Percentiles rank a stretch among this genome's conserved stretches.
Conservation (phyloP, 2,797 vertebrate species). For the Acrossocheilus fasciatus region DNA sequence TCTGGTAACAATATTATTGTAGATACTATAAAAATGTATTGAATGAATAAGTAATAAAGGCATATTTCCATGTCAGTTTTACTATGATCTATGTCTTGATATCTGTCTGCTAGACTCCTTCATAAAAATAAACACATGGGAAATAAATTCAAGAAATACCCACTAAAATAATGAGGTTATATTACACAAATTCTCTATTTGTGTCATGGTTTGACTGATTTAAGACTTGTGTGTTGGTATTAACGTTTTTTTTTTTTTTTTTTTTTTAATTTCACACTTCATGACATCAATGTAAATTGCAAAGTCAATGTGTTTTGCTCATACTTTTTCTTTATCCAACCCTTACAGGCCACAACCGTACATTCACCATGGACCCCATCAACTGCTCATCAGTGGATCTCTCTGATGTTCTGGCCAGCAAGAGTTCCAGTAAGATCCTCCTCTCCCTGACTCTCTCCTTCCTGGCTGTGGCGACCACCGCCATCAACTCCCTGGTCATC, state of each 20-base stretch:
- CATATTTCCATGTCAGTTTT: not conserved
- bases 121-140: not conserved
- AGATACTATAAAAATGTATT: not conserved
- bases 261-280: not conserved
- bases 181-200: not conserved
- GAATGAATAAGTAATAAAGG: too few relatives aligned
- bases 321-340: slow-evolving; percentile 20
- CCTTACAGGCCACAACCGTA: slow-evolving; percentile 7
- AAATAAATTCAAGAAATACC: not conserved
- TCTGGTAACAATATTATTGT: not conserved
- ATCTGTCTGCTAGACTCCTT: not conserved
- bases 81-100: not conserved
- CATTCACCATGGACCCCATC: slow-evolving; percentile 45
- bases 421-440: slow-evolving; percentile 84
- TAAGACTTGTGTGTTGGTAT: not conserved
- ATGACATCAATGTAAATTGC: not conserved
- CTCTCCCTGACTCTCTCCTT: slow-evolving; percentile 91
- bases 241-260: not conserved
- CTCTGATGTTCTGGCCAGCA: slow-evolving; percentile 29
- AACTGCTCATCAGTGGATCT: slow-evolving; percentile 52
- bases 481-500: slow-evolving; percentile 97
- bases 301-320: not conserved
- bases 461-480: slow-evolving; percentile 90
- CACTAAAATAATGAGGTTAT: not conserved
- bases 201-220: not conserved